Evolutionary conservation across 2,113 vertebrate genomes (phyloP).

Genomic region (Bufo gargarizans): DNA sequence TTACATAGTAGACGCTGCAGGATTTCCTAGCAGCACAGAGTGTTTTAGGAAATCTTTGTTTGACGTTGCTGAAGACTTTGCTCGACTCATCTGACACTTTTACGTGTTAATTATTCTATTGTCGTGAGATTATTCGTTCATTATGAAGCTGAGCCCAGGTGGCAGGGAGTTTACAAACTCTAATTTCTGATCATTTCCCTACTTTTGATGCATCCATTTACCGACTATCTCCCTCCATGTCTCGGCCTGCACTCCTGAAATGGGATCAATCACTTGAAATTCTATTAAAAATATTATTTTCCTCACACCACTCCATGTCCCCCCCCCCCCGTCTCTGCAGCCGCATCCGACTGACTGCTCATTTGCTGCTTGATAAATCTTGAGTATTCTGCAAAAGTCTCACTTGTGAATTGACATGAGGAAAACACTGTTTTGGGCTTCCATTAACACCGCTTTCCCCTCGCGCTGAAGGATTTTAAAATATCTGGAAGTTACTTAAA

Average conservation of each 20-base stretch:
- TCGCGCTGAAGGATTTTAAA: conserved; percentile 2
- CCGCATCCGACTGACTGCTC: conserved; percentile 32
- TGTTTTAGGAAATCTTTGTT: not conserved
- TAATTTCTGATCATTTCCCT: not conserved
- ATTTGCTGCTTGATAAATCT: conserved; percentile 35
- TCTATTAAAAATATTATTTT: conserved; percentile 48
- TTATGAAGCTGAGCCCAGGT: not conserved
- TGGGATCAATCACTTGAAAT: conserved; percentile 19
- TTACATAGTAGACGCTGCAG: not conserved
- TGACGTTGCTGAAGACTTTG: not conserved
- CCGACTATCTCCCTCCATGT: not conserved
- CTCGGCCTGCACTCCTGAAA: not conserved
- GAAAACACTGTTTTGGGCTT: conserved; percentile 31
- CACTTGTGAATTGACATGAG: conserved; percentile 32
- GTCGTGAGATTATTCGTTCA: not conserved
- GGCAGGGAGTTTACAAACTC: not conserved
- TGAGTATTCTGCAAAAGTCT: conserved; percentile 33
- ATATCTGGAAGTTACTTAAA: conserved; percentile 33
- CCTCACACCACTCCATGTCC: conserved; percentile 2
- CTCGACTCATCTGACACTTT: not conserved
- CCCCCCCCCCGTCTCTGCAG: not conserved
- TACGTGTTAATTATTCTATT: not conserved
- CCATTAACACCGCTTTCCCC: not conserved
- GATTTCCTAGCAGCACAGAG: not conserved
- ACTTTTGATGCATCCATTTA: not conserved